A percentile compares a stretch with the other conserved stretches of the same genome.
Conservation (phyloP, 2,888 invertebrate genomes). For the Agrochola lota region DNA sequence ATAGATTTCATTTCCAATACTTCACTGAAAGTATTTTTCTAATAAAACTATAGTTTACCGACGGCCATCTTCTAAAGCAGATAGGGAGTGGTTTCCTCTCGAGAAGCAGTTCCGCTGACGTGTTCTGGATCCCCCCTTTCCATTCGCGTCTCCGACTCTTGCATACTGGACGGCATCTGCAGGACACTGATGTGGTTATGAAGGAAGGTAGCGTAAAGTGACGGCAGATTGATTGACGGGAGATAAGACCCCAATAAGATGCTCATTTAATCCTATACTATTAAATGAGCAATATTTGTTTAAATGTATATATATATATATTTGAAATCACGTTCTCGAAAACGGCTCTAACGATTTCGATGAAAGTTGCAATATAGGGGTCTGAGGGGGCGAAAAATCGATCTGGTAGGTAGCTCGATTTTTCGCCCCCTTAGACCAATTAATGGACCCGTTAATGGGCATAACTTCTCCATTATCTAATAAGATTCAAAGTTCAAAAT, state of each 20-base stretch:
- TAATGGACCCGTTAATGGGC: no score
- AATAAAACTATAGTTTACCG: constrained; percentile 57
- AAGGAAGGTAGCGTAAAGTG: neutral
- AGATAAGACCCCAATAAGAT: neutral
- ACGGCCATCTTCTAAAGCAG: constrained; percentile 77
- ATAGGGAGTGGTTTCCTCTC: constrained; percentile 75
- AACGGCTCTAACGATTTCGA: no score
- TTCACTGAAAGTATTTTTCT: no score
- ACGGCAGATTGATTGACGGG: neutral
- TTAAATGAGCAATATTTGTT: no score
- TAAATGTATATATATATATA: no score
- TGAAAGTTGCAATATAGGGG: no score
- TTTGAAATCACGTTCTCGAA: no score
- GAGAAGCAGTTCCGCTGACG: constrained; percentile 77
- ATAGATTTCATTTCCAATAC: no score
- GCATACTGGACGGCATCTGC: constrained; percentile 80
- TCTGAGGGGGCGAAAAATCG: no score
- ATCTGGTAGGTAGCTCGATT: no score
- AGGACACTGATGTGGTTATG: neutral
- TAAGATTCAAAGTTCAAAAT: neutral
- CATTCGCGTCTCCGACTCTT: constrained; percentile 77
- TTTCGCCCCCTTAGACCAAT: no score
- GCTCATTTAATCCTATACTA: no score
- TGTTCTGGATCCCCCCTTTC: constrained; percentile 74
- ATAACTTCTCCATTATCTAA: neutral